These are phyloP conservation scores for Pangasius sanitwongsei DNA, from an alignment of 2,797 vertebrate species.

Conservation along the genomic window DNA sequence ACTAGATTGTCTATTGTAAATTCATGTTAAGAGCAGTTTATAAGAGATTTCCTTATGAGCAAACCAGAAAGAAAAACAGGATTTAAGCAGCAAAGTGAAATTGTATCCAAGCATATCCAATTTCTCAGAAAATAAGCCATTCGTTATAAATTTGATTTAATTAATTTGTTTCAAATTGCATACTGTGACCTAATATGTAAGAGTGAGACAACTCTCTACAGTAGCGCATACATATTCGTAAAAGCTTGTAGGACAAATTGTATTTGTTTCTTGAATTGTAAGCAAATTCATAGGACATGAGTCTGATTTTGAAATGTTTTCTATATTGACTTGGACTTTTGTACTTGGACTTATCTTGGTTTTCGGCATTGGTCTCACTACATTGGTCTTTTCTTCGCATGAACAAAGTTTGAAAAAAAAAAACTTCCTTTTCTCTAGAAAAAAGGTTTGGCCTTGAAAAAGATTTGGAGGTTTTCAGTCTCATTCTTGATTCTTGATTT, in stretches of 20 bases:
- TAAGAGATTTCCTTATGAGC: conserved; percentile 12
- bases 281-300: too few species aligned
- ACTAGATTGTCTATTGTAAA: conserved; percentile 1
- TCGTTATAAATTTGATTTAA: not conserved
- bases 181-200: not conserved
- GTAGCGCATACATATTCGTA: too few species aligned
- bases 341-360: not conserved
- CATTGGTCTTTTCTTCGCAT: not conserved
- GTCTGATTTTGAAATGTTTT: not conserved
- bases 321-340: not conserved
- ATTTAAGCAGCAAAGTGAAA: not conserved
- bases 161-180: not conserved
- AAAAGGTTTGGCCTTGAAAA: not conserved
- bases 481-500: not conserved
- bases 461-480: not conserved
- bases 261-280: too few species aligned
- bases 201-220: not conserved
- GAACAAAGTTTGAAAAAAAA: not conserved
- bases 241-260: not conserved
- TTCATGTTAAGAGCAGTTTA: conserved; percentile 7
- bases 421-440: not conserved
- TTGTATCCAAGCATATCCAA: not conserved
- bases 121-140: not conserved
- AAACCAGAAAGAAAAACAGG: conserved; percentile 4
- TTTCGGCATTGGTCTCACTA: not conserved